Evolutionary conservation across 2,888 invertebrate species (phyloP), one percentile per base, ranked within the genome.

Genomic region (Netelia inedita): DNA sequence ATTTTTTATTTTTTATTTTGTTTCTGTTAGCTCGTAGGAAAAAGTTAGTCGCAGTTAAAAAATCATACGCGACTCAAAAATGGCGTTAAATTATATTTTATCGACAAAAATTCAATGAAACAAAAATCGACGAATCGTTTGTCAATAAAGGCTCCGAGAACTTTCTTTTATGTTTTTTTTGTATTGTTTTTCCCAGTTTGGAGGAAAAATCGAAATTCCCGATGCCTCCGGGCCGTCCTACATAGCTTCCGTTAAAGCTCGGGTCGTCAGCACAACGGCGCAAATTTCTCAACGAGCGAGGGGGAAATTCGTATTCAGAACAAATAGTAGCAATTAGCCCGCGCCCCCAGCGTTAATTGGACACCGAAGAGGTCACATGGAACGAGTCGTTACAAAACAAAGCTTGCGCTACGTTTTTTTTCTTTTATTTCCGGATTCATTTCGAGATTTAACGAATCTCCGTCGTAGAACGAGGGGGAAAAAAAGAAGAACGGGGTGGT

Each of bases 301-400:
- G 28, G 16, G 66, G 14, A 68, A 46, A 73, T 46, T 80, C 35
- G 66, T 66, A 68, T 21, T 68, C 73, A 50, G 19, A 79, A 79
- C 72, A 65, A 74, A 74, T 73, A 68, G 59, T 80, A 19, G 57
- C 80, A 80, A 80, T 80, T 74, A 81, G 59, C 53, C 41, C 61
- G n/a, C 61, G 46, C 14, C 50, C 11, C 53, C 41, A 23, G 61
- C 59, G 61, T 75, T 81, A 69, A 81, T 81, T 81, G 81, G 50
- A 10, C 19, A 55, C 65, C 72, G 79, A 72, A 63, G 28, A 28
- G 63, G 72, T 53, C 63, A 41, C 55, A 55, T 65, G 16, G 46
- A 43, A 9, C 43, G 23, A 41, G 19, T 21, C 28, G 16, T 6
- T 21, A 43, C 16, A 16, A 57, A 2, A 16, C 55, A 16, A 57